Conservation (phyloP, 2,888 invertebrate genomes). For the Alloscopus bannaensis region DNA sequence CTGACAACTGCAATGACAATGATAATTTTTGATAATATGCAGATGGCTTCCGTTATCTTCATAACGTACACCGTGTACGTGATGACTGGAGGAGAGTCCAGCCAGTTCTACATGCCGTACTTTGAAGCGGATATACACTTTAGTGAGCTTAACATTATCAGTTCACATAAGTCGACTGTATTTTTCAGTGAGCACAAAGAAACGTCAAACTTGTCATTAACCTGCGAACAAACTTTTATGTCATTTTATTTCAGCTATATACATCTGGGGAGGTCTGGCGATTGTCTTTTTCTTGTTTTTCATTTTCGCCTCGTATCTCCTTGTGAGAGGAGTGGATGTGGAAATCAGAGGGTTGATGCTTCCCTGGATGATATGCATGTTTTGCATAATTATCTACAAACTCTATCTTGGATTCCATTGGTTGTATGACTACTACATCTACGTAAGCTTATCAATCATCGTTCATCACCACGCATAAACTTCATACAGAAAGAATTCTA, state of each 20-base stretch:
- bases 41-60: conserved; percentile 84
- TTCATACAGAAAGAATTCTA: not conserved
- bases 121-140: conserved; percentile 90
- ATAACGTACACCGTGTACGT: conserved; percentile 86
- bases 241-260: conserved; percentile 80
- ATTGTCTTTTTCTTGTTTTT: conserved; percentile 76
- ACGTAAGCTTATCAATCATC: conserved; percentile 80
- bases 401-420: conserved; percentile 89
- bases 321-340: conserved; percentile 81
- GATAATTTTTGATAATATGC: conserved; percentile 68
- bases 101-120: conserved; percentile 90
- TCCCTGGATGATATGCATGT: conserved; percentile 86
- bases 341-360: conserved; percentile 88
- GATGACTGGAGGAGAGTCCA: conserved; percentile 91
- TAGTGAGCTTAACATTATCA: conserved; percentile 78
- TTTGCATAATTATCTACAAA: conserved; percentile 84
- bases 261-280: conserved; percentile 82
- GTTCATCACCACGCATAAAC: not conserved
- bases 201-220: not conserved
- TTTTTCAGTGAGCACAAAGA: not conserved
- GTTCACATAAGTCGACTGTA: conserved; percentile 11
- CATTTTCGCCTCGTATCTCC: conserved; percentile 79
- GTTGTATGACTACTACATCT: conserved; percentile 92
- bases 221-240: not conserved
- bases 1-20: not conserved